Evolutionary conservation across 1,140 invertebrate species (phyloP), one percentile per base, ranked within the genome.

Genomic region (Temnothorax nylanderi): DNA sequence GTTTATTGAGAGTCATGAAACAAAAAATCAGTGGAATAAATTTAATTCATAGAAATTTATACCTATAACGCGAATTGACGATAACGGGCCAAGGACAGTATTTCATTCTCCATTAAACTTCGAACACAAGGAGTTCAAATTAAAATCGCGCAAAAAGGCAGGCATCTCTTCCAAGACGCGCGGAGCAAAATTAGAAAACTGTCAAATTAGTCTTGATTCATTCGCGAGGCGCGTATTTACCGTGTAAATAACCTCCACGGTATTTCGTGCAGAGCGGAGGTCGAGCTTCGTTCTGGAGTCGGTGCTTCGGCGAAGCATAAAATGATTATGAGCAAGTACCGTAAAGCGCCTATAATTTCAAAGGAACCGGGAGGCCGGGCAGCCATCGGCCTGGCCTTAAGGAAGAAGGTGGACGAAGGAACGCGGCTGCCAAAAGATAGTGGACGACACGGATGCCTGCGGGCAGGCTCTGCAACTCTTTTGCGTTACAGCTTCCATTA

Each of bases 291-390:
- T 49, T 56, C 13, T 34, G 26, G 0, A 41, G n/a, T 26, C 60
- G 32, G 13, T 34, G 34, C 72, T 64, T 49, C 54, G 60, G 26
- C n/a, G 56, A 37, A 51, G 51, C 84, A 56, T 58, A 58, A 76
- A 86, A 75, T 49, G 37, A 85, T 89, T 76, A 76, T 44, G 51
- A 54, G 69, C 82, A 65, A 87, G 65, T 58, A 64, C 84, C 84
- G 87, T 82, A 72, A 60, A 82, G 44, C 85, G 72, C 51, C 77
- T 86, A 84, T 89, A 84, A 90, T 89, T 90, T 90, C 58, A 87
- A 89, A 72, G 58, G 32, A 72, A 56, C 11, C 51, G 69, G 47
- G 44, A 21, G 16, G 54, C 56, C 54, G 51, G 21, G 13, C 54
- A 32, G 21, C 21, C 26, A 54, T 76, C 44, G 44, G 54, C 26